Base-by-base conservation (phyloP, 2,797 vertebrate genomes). In the Manis pentadactyla region DNA sequence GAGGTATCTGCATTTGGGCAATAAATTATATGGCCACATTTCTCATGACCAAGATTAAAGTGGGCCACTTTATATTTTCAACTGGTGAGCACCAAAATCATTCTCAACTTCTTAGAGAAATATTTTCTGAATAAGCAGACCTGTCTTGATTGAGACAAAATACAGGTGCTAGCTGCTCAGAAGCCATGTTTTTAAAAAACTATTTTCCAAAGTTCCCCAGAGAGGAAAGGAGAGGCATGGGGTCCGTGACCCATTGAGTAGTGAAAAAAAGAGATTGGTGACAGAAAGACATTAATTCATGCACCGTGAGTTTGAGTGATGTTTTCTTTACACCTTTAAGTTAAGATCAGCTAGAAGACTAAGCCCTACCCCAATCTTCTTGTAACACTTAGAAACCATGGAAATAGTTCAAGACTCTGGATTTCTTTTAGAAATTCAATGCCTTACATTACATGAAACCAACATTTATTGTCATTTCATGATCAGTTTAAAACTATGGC, bases 211-310 rank as follows among this genome's bases (percentile, higher is more conserved):
- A 97, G 66, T 86, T 98, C 98, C 97, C 98, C 87, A 59, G 98
- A 97, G 98, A 98, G 97, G 98, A 98, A 99, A 97, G 85, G 95
- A 96, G 78, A 93, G 46, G 96, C 91, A 97, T 75, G 88, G 71
- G 96, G 94, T 96, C 92, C 79, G n/a, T 97, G 97, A 98, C 97
- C 97, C 94, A 97, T 18, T 83, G 97, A 98, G 88, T 31, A 97
- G 71, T 21, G 61, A 55, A 79, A 96, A 97, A 97, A 96, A 97
- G 95, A 95, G 77, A 23, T 92, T 97, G 96, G 96, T 98, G 97
- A 96, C 98, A 98, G 98, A 98, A 98, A 98, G 97, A 97, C 97
- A 90, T 98, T 98, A 98, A 98, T 98, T 98, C 97, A 98, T 98
- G 94, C 82, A 93, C 95, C 87, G 51, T 97, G 97, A 97, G 75